These are phyloP conservation scores for Acanthosepion pharaonis DNA, from an alignment of 2,888 invertebrate species.

Conservation along the genomic window DNA sequence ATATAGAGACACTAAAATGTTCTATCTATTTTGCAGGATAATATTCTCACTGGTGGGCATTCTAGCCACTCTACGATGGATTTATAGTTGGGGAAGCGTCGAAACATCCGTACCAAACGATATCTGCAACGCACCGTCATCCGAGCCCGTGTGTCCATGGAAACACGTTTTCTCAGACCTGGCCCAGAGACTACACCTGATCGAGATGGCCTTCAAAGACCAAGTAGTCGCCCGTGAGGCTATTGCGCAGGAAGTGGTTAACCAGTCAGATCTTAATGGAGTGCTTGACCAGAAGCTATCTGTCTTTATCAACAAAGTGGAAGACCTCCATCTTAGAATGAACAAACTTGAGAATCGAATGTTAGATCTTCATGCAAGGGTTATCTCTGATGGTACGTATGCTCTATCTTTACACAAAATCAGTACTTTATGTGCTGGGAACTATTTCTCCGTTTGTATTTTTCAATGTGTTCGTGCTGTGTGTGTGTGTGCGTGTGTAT, in stretches of 20 bases:
- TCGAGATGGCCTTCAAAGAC: slow-evolving; percentile 68
- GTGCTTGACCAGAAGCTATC: slow-evolving; percentile 58
- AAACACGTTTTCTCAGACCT: slow-evolving; percentile 63
- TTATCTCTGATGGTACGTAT: slow-evolving; percentile 59
- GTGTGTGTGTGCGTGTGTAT: not conserved
- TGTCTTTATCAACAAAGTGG: slow-evolving; percentile 57
- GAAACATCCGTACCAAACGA: slow-evolving; percentile 38
- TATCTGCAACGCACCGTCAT: slow-evolving; percentile 40
- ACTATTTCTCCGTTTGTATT: not conserved
- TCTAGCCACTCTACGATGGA: slow-evolving; percentile 55
- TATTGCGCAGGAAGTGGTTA: slow-evolving; percentile 63
- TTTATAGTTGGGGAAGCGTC: slow-evolving; percentile 50
- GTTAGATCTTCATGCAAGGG: slow-evolving; percentile 53
- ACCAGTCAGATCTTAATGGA: slow-evolving; percentile 62
- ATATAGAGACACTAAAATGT: not conserved
- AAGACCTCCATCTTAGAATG: slow-evolving; percentile 57
- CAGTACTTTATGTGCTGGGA: not conserved
- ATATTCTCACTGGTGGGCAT: slow-evolving; percentile 58
- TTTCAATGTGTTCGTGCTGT: not conserved
- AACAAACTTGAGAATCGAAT: slow-evolving; percentile 52
- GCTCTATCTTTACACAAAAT: not conserved
- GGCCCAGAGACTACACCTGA: slow-evolving; percentile 61
- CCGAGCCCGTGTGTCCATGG: slow-evolving; percentile 56
- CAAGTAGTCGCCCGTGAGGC: slow-evolving; percentile 64
- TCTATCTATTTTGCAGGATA: slow-evolving; percentile 53